A percentile compares a stretch with the other conserved stretches of the same genome.
Conservation (phyloP, 2,113 vertebrate species). For the Triplophysa siluroides region DNA sequence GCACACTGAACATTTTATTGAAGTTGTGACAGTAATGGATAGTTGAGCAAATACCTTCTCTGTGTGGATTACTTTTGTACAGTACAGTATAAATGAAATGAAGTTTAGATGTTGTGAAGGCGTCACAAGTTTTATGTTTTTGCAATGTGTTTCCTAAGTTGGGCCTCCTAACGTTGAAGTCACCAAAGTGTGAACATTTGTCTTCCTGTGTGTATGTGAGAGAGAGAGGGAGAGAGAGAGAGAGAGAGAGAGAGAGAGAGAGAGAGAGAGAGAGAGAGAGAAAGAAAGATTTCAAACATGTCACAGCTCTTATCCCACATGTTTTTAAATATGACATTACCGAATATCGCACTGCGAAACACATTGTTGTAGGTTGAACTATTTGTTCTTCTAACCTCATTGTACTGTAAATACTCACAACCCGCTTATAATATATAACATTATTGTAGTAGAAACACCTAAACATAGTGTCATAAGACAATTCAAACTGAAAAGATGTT, state of each 20-base stretch:
- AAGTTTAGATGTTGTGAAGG: neutral
- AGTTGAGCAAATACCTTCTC: neutral
- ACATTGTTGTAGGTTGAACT: neutral
- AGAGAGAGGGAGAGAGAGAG: neutral
- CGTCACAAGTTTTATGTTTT: neutral
- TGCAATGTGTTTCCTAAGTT: conserved; percentile 29
- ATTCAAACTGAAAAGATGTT: neutral
- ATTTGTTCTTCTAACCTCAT: neutral
- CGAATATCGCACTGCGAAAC: neutral
- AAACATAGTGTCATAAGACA: neutral
- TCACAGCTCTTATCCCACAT: neutral
- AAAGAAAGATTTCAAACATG: conserved; percentile 12
- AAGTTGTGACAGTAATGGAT: neutral
- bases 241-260: neutral
- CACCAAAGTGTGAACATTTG: conserved; percentile 61
- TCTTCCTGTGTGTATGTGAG: conserved; percentile 65
- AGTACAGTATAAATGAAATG: neutral
- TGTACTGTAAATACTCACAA: neutral
- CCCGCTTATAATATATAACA: neutral
- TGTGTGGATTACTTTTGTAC: neutral
- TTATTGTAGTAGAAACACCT: too few species aligned
- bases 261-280: neutral
- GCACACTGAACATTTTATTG: neutral
- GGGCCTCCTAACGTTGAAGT: conserved; percentile 36
- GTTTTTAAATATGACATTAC: neutral